phyloP scores from a whole-genome alignment of 2,113 vertebrate species.

The Colius striatus region DNA sequence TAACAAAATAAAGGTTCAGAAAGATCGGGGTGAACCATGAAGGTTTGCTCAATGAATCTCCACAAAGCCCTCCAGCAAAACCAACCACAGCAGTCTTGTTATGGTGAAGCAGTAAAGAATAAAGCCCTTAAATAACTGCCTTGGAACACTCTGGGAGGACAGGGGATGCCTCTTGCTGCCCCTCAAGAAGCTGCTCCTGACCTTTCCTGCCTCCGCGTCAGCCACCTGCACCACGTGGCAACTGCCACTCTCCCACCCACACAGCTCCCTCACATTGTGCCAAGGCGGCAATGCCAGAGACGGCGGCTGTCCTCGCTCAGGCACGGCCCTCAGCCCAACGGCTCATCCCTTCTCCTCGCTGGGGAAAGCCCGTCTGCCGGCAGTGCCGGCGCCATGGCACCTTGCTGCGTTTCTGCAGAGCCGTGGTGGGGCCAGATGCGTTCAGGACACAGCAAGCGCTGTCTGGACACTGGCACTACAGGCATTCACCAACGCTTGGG shows the following conservation, averaged over 20 bases:
- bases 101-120: not conserved
- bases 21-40: not conserved
- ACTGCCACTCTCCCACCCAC: not conserved
- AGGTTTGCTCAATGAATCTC: not conserved
- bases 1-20: not conserved
- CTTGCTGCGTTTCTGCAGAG: too few relatives aligned
- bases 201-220: not conserved
- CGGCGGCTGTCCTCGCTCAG: too few relatives aligned
- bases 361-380: too few relatives aligned
- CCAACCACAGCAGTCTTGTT: not conserved
- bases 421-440: too few relatives aligned
- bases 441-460: too few relatives aligned
- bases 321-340: too few relatives aligned
- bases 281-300: too few relatives aligned
- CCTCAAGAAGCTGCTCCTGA: fast-evolving
- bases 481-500: too few relatives aligned
- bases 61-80: not conserved
- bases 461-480: too few relatives aligned
- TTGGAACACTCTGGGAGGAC: not conserved
- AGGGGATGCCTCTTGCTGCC: not conserved
- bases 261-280: too few relatives aligned
- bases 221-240: not conserved
- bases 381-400: too few relatives aligned
- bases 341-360: too few relatives aligned
- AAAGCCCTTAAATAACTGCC: not conserved